These are phyloP conservation scores for Danio choprae DNA, from an alignment of 2,797 vertebrate genomes.

Conservation along the genomic window DNA sequence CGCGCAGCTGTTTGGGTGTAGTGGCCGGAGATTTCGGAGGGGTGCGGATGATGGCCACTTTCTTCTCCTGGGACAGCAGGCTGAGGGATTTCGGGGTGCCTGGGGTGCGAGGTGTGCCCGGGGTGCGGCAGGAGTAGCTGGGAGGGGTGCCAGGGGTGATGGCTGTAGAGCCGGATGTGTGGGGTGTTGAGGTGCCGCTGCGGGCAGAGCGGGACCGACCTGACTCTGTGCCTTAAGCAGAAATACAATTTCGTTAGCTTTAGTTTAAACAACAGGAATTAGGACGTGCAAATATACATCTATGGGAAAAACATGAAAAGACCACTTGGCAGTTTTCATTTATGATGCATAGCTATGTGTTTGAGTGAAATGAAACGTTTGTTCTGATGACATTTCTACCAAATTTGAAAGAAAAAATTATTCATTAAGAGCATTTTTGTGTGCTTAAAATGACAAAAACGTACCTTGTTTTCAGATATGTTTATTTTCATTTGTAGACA, in stretches of 20 bases:
- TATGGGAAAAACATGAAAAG: no score
- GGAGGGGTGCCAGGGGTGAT: constrained; percentile 95
- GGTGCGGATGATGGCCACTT: constrained; percentile 92
- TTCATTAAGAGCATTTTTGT: no score
- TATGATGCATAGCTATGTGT: no score
- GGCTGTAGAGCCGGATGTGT: constrained; percentile 92
- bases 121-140: constrained; percentile 93
- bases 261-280: background rate
- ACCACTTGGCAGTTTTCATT: no score
- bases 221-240: constrained; percentile 83
- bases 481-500: no score
- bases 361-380: no score
- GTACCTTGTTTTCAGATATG: no score
- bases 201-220: constrained; percentile 92
- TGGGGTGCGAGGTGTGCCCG: constrained; percentile 87
- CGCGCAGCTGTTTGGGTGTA: constrained; percentile 94
- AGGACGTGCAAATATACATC: background rate
- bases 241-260: background rate
- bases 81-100: constrained; percentile 92
- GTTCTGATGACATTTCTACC: no score
- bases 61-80: constrained; percentile 92
- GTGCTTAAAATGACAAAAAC: no score
- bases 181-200: constrained; percentile 95
- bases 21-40: constrained; percentile 96
- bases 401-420: no score